Evolutionary conservation across 2,113 vertebrate genomes (phyloP), one percentile per base, ranked within the genome.

Genomic region (Eudyptes chrysolophus): DNA sequence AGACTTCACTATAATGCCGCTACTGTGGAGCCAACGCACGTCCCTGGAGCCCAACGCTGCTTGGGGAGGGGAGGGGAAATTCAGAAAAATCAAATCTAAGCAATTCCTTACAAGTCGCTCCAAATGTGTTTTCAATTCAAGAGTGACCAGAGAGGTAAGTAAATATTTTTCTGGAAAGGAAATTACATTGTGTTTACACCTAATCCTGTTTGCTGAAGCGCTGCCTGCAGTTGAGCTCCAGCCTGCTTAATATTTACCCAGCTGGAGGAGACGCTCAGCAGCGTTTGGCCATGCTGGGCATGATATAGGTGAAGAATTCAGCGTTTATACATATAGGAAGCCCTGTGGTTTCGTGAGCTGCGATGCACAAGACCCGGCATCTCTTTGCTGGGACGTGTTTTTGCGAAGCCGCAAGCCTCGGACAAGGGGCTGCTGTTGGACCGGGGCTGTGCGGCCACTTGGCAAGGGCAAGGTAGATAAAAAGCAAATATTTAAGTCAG

Each of bases 81-180:
- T 0, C 26, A 19, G 29, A 79, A 87, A 90, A 79, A 60, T 4
- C 7, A 57, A 65, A 57, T 24, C 57, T 25, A 61, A 96, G 83
- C 76, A 79, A 70, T 76, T 51, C 66, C 88, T 69, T 36, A 74
- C 58, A 54, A 71, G 65, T 89, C 4, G 8, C 66, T 88, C 54
- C 64, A 51, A 38, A 30, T 2, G 49, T 36, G 77, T 72, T 85
- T 93, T 88, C 55, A 42, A 46, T 30, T 19, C 68, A 22, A 55
- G 60, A 95, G 89, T 2, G 52, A 85, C 29, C 90, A 74, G 92
- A 85, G 94, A 95, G 88, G 86, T 24, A 32, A 92, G 90, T 36
- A 88, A 96, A 95, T 91, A 70, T 94, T 96, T 91, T 92, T 49
- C 77, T 92, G 91, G 66, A 71, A 81, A 79, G 93, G 94, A 96